Conservation (phyloP, 2,797 vertebrate genomes). For the Rhinichthys osculus region DNA sequence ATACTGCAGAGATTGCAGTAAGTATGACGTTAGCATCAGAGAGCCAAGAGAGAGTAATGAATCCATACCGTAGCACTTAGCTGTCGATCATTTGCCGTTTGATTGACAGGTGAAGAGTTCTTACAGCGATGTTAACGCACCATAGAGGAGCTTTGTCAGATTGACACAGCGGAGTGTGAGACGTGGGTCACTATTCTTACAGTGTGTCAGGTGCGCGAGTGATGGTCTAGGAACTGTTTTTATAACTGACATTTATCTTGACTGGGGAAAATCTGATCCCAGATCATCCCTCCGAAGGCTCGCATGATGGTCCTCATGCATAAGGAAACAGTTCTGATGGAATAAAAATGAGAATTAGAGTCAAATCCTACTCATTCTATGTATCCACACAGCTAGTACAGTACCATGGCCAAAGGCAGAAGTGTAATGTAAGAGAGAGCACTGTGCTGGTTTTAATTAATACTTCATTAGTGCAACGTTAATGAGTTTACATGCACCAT, state of each 20-base stretch:
- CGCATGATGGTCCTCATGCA: neutral
- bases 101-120: conserved; percentile 34
- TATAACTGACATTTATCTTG: conserved; percentile 33
- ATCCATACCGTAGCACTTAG: conserved; percentile 3
- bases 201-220: conserved; percentile 18
- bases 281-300: neutral
- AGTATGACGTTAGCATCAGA: conserved; percentile 9
- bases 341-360: neutral
- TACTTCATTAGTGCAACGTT: conserved; percentile 35
- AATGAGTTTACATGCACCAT: conserved; percentile 44
- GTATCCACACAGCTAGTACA: conserved; percentile 12
- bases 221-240: neutral
- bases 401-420: conserved; percentile 26
- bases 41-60: conserved; percentile 15
- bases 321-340: neutral
- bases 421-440: conserved; percentile 3
- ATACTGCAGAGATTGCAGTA: neutral
- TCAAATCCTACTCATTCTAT: conserved; percentile 7
- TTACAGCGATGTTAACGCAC: conserved; percentile 18
- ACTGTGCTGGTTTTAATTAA: conserved; percentile 30
- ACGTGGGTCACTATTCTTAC: conserved; percentile 39
- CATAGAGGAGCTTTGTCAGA: conserved; percentile 35
- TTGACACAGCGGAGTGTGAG: conserved; percentile 30
- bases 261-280: neutral
- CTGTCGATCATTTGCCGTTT: conserved; percentile 44